phyloP scores from a whole-genome alignment of 2,113 vertebrate genomes.

The Merops nubicus region DNA sequence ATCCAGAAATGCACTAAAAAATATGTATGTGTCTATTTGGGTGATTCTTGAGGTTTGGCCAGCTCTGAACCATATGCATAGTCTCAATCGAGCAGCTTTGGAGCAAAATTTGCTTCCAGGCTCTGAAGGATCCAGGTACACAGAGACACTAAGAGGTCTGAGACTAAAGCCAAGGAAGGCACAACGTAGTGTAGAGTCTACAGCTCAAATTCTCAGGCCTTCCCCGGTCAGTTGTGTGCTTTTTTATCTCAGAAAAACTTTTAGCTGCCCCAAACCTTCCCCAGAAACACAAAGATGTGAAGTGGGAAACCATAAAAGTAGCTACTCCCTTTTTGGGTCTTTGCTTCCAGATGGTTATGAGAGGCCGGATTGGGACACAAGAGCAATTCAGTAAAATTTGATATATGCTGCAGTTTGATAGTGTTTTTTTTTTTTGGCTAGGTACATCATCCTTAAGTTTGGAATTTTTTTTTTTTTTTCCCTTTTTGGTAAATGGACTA shows the following conservation, averaged over 20 bases:
- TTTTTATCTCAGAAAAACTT: background rate
- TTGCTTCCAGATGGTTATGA: background rate
- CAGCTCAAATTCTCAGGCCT: background rate
- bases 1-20: background rate
- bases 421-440: rapidly evolving
- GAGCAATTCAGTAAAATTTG: background rate
- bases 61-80: background rate
- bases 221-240: rapidly evolving
- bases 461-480: background rate
- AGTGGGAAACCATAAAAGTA: background rate
- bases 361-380: background rate
- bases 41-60: background rate
- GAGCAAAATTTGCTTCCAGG: background rate
- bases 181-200: rapidly evolving
- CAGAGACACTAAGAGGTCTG: background rate
- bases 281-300: background rate
- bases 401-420: background rate
- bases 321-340: background rate
- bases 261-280: rapidly evolving
- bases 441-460: background rate
- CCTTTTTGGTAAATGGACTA: background rate
- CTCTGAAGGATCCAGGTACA: background rate
- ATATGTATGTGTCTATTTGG: background rate
- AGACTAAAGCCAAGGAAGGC: background rate
- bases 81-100: background rate